phyloP scores from a whole-genome alignment of 1,140 invertebrate species.

The Heliconius melpomene region DNA sequence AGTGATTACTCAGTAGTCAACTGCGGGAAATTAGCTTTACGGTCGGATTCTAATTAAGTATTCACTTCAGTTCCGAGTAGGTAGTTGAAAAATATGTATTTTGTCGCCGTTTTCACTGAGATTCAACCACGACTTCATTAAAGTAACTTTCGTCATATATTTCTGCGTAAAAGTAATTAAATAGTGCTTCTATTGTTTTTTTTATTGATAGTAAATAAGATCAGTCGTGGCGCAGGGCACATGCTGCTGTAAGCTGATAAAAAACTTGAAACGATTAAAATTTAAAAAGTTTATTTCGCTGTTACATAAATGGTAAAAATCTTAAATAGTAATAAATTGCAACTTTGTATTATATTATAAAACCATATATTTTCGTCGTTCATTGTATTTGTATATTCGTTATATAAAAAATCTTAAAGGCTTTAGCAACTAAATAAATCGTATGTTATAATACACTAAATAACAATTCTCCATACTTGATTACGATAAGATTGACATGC shows the following conservation, averaged over 20 bases:
- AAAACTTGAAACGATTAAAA: too few relatives aligned
- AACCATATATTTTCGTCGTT: too few relatives aligned
- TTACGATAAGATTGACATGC: background rate
- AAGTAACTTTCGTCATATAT: constrained; percentile 21
- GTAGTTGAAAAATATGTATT: constrained; percentile 30
- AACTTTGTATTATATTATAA: too few relatives aligned
- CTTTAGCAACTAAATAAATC: background rate
- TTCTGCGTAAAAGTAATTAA: background rate
- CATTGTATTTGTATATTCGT: too few relatives aligned
- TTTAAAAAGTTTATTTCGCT: too few relatives aligned
- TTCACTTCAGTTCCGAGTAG: constrained; percentile 29
- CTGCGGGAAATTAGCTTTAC: constrained; percentile 22
- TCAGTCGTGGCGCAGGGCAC: too few relatives aligned
- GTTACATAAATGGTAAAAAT: too few relatives aligned
- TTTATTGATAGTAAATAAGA: background rate
- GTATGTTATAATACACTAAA: too few relatives aligned
- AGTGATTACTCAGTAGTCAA: constrained; percentile 2
- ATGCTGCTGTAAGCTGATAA: too few relatives aligned
- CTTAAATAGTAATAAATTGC: too few relatives aligned
- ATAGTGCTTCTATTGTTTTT: background rate
- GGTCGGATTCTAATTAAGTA: constrained; percentile 31
- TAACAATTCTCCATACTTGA: background rate
- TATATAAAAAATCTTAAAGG: too few relatives aligned
- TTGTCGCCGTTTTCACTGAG: constrained; percentile 17
- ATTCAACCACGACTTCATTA: constrained; percentile 1